phyloP scores from a whole-genome alignment of 2,797 vertebrate species.

The Gymnoscopelus braueri region DNA sequence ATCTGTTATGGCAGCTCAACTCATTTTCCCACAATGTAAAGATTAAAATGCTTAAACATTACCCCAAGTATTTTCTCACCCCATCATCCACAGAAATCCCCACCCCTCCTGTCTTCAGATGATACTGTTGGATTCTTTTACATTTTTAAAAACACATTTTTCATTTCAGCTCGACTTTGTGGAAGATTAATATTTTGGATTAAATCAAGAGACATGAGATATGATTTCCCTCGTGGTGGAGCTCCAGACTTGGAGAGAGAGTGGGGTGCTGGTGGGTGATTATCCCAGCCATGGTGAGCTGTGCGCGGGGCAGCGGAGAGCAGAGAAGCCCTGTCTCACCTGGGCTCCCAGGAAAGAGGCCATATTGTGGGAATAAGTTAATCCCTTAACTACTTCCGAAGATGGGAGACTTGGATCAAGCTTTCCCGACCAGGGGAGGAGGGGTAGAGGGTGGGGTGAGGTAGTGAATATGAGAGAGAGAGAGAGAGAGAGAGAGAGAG shows the following conservation, averaged over 20 bases:
- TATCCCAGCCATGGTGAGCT: constrained; percentile 38
- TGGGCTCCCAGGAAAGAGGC: constrained; percentile 46
- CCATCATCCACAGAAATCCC: constrained; percentile 32
- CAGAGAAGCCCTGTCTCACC: constrained; percentile 26
- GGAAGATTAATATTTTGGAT: constrained; percentile 61
- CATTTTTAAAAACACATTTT: no score
- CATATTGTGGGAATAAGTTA: constrained; percentile 70
- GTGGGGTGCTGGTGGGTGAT: constrained; percentile 48
- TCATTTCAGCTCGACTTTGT: background rate
- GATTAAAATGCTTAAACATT: constrained; percentile 42
- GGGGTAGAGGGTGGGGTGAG: background rate
- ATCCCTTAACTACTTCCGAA: constrained; percentile 73
- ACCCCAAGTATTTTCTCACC: constrained; percentile 24
- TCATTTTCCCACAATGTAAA: constrained; percentile 36
- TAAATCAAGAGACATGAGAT: constrained; percentile 46
- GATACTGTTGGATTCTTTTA: background rate
- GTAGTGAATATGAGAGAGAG: constrained; percentile 37
- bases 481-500: constrained; percentile 13
- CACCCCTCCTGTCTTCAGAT: constrained; percentile 24
- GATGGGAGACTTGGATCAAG: constrained; percentile 53
- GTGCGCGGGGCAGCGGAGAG: constrained; percentile 30
- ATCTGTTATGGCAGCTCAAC: constrained; percentile 32
- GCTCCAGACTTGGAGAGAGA: constrained; percentile 45
- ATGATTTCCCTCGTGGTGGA: constrained; percentile 54
- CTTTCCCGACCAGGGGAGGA: constrained; percentile 44